These are phyloP conservation scores for Colius striatus DNA, from an alignment of 2,113 vertebrate species.

Conservation along the genomic window DNA sequence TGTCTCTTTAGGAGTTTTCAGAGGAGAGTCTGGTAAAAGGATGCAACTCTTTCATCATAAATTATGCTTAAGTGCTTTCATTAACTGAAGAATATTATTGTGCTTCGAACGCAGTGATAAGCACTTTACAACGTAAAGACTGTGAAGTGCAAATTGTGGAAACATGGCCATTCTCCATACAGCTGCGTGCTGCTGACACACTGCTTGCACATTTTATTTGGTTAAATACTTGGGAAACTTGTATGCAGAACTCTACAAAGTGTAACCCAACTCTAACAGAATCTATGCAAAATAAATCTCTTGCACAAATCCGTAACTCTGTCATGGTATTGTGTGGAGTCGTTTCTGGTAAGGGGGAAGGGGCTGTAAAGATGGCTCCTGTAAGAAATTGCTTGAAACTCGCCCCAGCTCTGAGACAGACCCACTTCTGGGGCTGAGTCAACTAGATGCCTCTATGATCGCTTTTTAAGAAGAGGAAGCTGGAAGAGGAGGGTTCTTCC, in stretches of 20 bases:
- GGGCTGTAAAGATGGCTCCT: too few species aligned
- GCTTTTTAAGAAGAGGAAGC: too few species aligned
- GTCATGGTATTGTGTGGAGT: too few species aligned
- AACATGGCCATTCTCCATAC: neutral
- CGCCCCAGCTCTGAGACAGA: too few species aligned
- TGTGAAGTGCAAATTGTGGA: neutral
- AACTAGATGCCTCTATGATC: too few species aligned
- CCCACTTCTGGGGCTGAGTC: too few species aligned
- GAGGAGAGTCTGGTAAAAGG: neutral
- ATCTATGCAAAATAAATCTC: constrained; percentile 32
- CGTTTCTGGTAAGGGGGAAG: too few species aligned
- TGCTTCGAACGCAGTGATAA: neutral
- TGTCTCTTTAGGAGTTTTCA: neutral
- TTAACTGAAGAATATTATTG: neutral
- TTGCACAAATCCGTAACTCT: neutral
- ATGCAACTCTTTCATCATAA: neutral
- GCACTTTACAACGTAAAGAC: neutral
- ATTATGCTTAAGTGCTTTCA: neutral
- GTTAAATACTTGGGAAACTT: neutral
- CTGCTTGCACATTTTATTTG: fast-evolving
- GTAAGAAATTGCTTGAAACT: too few species aligned
- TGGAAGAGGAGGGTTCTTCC: too few species aligned
- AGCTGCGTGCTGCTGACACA: neutral
- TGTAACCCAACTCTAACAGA: neutral
- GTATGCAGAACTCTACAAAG: neutral